phyloP scores from a whole-genome alignment of 2,113 vertebrate species.

The Phalacrocorax brasilianus region DNA sequence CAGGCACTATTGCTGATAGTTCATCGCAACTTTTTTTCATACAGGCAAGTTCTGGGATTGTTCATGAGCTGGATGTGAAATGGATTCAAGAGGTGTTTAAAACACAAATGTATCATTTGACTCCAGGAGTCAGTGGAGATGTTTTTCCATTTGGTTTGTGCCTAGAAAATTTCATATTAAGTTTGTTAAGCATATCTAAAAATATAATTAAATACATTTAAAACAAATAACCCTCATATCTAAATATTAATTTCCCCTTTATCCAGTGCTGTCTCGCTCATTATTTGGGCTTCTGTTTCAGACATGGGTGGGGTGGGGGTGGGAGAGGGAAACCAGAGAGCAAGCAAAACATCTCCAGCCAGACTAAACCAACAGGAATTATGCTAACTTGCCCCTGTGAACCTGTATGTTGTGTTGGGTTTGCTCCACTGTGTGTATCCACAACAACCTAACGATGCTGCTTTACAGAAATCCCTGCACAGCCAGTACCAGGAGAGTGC shows the following conservation, averaged over 20 bases:
- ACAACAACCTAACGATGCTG: background rate
- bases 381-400: background rate
- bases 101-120: background rate
- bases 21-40: background rate
- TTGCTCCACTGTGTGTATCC: slow-evolving; percentile 3
- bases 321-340: background rate
- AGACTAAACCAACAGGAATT: background rate
- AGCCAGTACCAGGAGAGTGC: background rate
- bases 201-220: background rate
- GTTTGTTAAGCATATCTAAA: background rate
- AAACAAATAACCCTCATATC: background rate
- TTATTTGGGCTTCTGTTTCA: background rate
- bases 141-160: background rate
- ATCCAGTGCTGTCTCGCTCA: background rate
- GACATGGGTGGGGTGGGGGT: fast-evolving
- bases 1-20: background rate
- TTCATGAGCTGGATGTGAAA: background rate
- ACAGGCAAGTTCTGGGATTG: background rate
- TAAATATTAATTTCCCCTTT: background rate
- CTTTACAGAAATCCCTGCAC: background rate
- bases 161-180: background rate
- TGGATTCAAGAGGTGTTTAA: background rate
- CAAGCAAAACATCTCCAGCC: background rate
- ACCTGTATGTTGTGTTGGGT: background rate
- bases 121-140: background rate